A percentile compares a stretch with the other conserved stretches of the same genome.
These are phyloP conservation scores for Pteromalus puparum DNA, from an alignment of 1,140 invertebrate species.

Conservation along the genomic window DNA sequence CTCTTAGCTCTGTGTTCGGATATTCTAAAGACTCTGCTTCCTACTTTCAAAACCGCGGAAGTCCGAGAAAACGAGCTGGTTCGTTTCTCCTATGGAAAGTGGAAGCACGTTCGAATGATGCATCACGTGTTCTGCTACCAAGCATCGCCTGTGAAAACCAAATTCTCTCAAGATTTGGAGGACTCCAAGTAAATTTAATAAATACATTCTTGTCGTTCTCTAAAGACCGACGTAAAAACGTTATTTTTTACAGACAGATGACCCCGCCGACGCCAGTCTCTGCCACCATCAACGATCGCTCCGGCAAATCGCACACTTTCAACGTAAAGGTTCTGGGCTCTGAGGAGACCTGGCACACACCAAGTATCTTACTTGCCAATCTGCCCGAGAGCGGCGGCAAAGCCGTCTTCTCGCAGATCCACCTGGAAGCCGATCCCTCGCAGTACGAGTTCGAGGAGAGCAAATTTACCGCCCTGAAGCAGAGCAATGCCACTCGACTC, in stretches of 20 bases:
- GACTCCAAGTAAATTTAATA: conserved; percentile 69
- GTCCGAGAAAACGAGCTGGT: conserved; percentile 89
- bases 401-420: conserved; percentile 87
- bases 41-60: conserved; percentile 88
- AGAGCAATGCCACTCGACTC: conserved; percentile 81
- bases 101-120: conserved; percentile 88
- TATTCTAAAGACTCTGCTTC: conserved; percentile 84
- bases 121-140: conserved; percentile 93
- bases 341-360: conserved; percentile 90
- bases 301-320: conserved; percentile 81
- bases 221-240: background rate
- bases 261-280: conserved; percentile 76
- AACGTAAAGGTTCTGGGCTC: conserved; percentile 85
- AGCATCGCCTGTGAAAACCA: conserved; percentile 85
- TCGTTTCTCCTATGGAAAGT: conserved; percentile 87
- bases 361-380: conserved; percentile 84
- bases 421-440: conserved; percentile 77
- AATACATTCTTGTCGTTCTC: background rate
- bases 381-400: conserved; percentile 79
- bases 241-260: conserved; percentile 58
- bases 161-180: conserved; percentile 84
- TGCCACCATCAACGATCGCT: conserved; percentile 79
- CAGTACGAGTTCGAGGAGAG: conserved; percentile 79
- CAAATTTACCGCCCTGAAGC: conserved; percentile 78
- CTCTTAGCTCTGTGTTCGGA: conserved; percentile 90